Percentiles rank a stretch among this genome's conserved stretches.
Evolutionary conservation across 2,888 invertebrate species (phyloP).

Genomic region (Leucania comma): DNA sequence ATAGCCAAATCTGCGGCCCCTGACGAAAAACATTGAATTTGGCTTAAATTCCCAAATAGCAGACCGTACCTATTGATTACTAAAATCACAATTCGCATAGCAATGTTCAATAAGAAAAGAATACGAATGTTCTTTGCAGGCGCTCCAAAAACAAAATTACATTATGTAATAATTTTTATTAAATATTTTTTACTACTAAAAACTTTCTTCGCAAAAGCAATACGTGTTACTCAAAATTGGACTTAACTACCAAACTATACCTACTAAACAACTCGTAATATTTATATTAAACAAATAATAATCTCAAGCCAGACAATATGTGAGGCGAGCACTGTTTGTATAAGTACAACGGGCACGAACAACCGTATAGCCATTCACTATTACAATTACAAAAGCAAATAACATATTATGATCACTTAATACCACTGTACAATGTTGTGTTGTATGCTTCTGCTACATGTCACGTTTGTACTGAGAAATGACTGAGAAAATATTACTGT

Average conservation of each 20-base stretch:
- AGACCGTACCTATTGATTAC: neutral
- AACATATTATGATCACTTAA: conserved; percentile 32
- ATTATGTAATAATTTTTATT: too few relatives aligned
- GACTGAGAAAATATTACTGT: conserved; percentile 54
- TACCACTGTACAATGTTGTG: conserved; percentile 45
- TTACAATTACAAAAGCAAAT: neutral
- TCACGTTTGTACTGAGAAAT: conserved; percentile 60
- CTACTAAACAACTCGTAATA: neutral
- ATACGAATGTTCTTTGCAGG: neutral
- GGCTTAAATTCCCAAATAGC: too few relatives aligned
- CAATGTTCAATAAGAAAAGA: conserved; percentile 2
- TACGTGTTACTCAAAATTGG: neutral
- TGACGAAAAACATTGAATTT: neutral
- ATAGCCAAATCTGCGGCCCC: neutral
- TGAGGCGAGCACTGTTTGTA: conserved; percentile 52
- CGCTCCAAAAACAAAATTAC: neutral
- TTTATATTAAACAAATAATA: conserved; percentile 50
- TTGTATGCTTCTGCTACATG: conserved; percentile 52
- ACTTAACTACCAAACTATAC: neutral
- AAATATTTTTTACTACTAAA: too few relatives aligned
- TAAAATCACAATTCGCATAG: neutral
- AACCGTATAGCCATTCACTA: conserved; percentile 37
- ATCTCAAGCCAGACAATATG: conserved; percentile 71
- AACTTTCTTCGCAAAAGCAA: too few relatives aligned
- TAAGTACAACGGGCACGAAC: conserved; percentile 54